Base-by-base conservation (phyloP, 1,140 invertebrate species). In the Whitmania pigra region DNA sequence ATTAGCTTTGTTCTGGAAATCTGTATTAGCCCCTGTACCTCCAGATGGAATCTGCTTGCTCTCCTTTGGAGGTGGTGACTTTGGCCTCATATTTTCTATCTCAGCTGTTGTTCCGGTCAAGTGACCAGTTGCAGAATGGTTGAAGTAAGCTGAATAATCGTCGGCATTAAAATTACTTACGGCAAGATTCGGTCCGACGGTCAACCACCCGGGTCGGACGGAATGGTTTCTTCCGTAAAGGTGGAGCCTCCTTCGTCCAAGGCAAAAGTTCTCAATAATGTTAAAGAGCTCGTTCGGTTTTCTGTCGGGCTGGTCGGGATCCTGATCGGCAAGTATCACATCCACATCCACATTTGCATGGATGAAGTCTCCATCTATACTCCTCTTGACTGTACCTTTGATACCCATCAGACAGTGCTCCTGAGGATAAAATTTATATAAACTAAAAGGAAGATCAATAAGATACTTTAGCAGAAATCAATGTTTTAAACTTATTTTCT, bases 351-450 rank as follows among this genome's bases (percentile, higher is more conserved):
- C 93, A 82, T 98, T 98, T 0, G 94, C 94, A 79, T 98, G 95
- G 76, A 98, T 98, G 80, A 97, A 98, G 83, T 97, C 93, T 0
- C 93, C 94, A 79, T 98, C 95, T 0, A 92, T 95, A 15, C 93
- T 96, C 57, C 94, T 84, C 63, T 94, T 83, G 0, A 97, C 94
- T 0, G 95, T 98, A 2, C 95, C 95, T 81, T 97, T 97, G 53
- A 99, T 98, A 4, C 95, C 94, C 95, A 98, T 99, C 2, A 99
- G 83, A 80, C 94, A 98, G 82, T 99, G 94, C 78, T 98, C 95
- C 86, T 88, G 73, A 11, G 77, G 75, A 69, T 55, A 49, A 27
- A 67, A 22, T 29, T 18, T 17, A 49, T 49, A 49, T 49, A 49
- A 49, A 17, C 31, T 49, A 49, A 49, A 15, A 15, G 5, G 43